Percentiles rank a stretch among this genome's conserved stretches.
phyloP scores from a whole-genome alignment of 1,140 invertebrate genomes.

The Pseudomyrmex gracilis region DNA sequence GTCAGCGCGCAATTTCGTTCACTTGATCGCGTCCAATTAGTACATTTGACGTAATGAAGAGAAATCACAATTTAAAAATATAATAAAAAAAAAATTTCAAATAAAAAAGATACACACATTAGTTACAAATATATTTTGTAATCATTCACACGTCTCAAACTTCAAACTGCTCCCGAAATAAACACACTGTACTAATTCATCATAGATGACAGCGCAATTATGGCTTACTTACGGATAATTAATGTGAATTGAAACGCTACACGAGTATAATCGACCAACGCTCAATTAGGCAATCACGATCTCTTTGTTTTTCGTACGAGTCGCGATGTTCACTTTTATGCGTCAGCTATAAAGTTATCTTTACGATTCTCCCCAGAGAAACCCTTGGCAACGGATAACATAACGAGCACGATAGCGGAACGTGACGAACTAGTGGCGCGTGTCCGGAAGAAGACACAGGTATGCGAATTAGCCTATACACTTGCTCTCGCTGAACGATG shows the following conservation, averaged over 20 bases:
- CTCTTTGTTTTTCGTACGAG: background rate
- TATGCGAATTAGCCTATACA: constrained; percentile 31
- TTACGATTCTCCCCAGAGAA: constrained; percentile 24
- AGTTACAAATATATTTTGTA: too few species aligned
- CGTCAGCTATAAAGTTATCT: constrained; percentile 36
- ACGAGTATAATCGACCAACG: too few species aligned
- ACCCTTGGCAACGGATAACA: background rate
- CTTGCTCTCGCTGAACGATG: constrained; percentile 21
- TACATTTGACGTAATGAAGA: background rate
- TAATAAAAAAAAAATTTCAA: too few species aligned
- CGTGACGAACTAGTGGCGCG: constrained; percentile 38
- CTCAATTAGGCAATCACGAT: background rate
- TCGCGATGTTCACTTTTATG: background rate
- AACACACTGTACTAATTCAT: too few species aligned
- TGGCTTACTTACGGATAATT: background rate
- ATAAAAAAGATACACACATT: too few species aligned
- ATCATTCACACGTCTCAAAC: too few species aligned
- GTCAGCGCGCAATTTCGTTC: constrained; percentile 13
- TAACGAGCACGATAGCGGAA: constrained; percentile 26
- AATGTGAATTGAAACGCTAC: background rate
- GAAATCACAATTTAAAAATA: too few species aligned
- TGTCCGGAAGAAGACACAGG: background rate
- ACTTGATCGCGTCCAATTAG: constrained; percentile 16
- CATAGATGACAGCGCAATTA: background rate
- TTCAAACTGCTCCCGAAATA: too few species aligned